These are phyloP conservation scores for Notolepis coatsorum DNA, from an alignment of 2,797 vertebrate genomes.

Conservation along the genomic window DNA sequence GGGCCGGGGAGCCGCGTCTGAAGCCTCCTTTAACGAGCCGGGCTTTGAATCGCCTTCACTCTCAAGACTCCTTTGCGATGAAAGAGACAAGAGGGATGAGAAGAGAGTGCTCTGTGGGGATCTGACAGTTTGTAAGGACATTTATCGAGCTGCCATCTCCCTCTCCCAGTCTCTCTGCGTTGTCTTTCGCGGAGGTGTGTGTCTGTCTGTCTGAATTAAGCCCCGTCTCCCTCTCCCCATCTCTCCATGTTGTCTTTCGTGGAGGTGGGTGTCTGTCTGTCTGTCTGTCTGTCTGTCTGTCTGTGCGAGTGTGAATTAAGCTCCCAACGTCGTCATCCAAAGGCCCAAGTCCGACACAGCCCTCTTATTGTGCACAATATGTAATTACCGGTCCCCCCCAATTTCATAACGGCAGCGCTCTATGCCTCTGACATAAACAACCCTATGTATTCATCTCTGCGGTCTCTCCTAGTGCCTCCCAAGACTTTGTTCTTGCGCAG, in stretches of 20 bases:
- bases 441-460: slow-evolving; percentile 47
- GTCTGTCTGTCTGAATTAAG: too few species aligned
- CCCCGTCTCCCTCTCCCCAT: background rate
- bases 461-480: slow-evolving; percentile 64
- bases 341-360: slow-evolving; percentile 29
- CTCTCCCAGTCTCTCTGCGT: slow-evolving; percentile 46
- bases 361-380: slow-evolving; percentile 37
- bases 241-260: background rate
- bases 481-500: slow-evolving; percentile 40
- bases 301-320: slow-evolving; percentile 19
- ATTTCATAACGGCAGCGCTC: slow-evolving; percentile 36
- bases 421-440: slow-evolving; percentile 52
- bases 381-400: slow-evolving; percentile 41
- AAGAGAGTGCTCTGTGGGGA: slow-evolving; percentile 18
- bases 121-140: slow-evolving; percentile 42
- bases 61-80: slow-evolving; percentile 43
- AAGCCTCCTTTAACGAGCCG: slow-evolving; percentile 58
- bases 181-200: slow-evolving; percentile 21
- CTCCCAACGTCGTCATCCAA: slow-evolving; percentile 20
- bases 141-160: slow-evolving; percentile 24
- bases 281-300: too few species aligned
- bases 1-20: slow-evolving; percentile 56
- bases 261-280: background rate
- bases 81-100: slow-evolving; percentile 50
- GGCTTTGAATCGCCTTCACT: slow-evolving; percentile 48